These are phyloP conservation scores for Sinocyclocheilus grahami DNA, from an alignment of 2,113 vertebrate genomes.

Conservation along the genomic window DNA sequence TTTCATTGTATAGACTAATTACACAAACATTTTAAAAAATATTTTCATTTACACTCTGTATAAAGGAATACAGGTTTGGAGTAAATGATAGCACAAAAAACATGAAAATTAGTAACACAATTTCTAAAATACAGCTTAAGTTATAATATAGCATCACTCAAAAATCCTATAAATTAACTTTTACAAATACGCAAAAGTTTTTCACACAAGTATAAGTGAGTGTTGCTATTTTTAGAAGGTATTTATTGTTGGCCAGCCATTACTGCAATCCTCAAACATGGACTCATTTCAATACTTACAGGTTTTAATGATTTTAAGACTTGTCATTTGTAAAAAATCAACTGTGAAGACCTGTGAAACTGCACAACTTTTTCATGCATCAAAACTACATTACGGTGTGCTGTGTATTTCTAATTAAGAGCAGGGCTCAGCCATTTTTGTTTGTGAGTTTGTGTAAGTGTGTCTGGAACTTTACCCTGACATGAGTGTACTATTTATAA, in stretches of 20 bases:
- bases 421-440: conserved; percentile 52
- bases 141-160: not conserved
- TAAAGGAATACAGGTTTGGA: not conserved
- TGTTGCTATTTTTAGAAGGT: conserved; percentile 28
- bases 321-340: conserved; percentile 27
- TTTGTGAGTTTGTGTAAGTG: conserved; percentile 42
- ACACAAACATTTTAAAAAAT: not conserved
- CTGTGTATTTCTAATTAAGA: conserved; percentile 34
- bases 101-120: not conserved
- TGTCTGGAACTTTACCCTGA: conserved; percentile 38
- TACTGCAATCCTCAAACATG: conserved; percentile 19
- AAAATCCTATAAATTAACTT: not conserved
- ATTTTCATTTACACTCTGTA: not conserved
- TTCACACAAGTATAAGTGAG: not conserved
- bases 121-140: not conserved
- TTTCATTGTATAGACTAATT: not conserved
- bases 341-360: conserved; percentile 46
- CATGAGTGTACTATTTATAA: conserved; percentile 43
- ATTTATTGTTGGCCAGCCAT: conserved; percentile 8
- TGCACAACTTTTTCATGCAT: conserved; percentile 17
- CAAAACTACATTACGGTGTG: conserved; percentile 25
- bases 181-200: not conserved
- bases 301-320: conserved; percentile 27
- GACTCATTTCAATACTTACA: conserved; percentile 13
- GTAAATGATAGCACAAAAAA: not conserved